These are phyloP conservation scores for Ptychodera flava DNA, from an alignment of 35 echinoderm and acorn worm species.

Conservation along the genomic window DNA sequence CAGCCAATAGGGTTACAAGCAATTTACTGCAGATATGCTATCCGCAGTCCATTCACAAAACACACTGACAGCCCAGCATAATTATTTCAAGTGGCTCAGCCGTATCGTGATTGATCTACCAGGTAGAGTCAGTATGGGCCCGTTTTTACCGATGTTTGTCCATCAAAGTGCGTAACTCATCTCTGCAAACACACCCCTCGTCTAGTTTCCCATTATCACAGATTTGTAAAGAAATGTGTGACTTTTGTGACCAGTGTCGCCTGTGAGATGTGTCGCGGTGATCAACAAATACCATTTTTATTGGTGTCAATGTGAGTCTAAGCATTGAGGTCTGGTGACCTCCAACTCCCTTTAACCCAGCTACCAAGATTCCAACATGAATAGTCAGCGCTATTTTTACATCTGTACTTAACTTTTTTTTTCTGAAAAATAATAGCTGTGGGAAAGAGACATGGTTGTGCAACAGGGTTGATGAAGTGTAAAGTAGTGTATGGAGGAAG, in stretches of 20 bases:
- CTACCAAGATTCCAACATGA: not conserved
- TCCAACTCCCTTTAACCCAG: not conserved
- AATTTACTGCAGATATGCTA: not conserved
- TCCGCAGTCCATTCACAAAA: not conserved
- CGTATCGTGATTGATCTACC: not conserved
- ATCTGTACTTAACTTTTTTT: no score
- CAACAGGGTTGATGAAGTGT: no score
- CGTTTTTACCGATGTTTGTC: no score
- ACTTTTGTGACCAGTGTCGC: not conserved
- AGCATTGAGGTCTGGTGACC: not conserved
- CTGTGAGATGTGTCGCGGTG: not conserved
- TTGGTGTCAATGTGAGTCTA: not conserved
- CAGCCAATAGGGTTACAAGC: not conserved
- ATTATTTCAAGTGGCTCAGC: not conserved
- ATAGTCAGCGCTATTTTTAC: not conserved
- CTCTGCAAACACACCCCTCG: no score
- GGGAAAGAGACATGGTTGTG: not conserved
- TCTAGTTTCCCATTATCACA: no score
- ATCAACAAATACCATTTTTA: not conserved
- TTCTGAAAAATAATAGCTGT: no score
- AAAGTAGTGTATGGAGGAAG: no score
- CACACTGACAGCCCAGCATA: not conserved
- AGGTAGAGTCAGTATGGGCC: no score
- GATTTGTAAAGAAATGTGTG: not conserved
- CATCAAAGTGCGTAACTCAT: no score